Conservation (phyloP, 2,113 vertebrate species). For the Mustela lutreola region DNA sequence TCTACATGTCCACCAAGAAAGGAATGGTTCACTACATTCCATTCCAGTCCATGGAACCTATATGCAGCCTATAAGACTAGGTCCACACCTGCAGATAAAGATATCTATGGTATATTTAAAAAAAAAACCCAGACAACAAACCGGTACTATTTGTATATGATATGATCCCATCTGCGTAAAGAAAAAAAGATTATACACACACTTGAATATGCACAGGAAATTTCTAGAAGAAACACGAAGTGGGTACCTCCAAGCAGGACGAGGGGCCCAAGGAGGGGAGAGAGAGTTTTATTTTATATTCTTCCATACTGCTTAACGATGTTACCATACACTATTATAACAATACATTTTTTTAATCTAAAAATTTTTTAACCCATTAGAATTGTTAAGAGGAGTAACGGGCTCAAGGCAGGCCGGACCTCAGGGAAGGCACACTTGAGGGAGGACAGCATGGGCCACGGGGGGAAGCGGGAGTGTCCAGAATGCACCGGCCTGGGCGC, state of each 20-base stretch:
- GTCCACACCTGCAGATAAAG: neutral
- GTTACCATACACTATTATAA: neutral
- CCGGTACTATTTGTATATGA: neutral
- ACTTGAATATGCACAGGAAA: slow-evolving; percentile 31
- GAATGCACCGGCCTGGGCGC: too few species aligned
- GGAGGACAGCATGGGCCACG: fast-evolving
- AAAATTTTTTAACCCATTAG: neutral
- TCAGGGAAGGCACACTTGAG: neutral
- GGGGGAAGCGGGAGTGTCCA: neutral
- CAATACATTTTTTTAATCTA: neutral
- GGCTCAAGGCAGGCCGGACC: neutral
- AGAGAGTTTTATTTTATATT: slow-evolving; percentile 8
- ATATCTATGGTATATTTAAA: neutral
- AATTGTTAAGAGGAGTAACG: neutral
- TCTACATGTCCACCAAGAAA: neutral
- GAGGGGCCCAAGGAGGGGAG: neutral
- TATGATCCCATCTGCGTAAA: neutral
- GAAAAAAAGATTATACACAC: neutral
- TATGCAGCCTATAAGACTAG: neutral
- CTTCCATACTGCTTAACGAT: neutral
- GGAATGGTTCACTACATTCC: neutral
- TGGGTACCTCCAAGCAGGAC: neutral
- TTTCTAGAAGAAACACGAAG: slow-evolving; percentile 53
- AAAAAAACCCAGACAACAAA: neutral
- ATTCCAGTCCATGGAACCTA: neutral